Evolutionary conservation across 2,888 invertebrate genomes (phyloP), one percentile per base, ranked within the genome.

Genomic region (Lasioglossum oenotherae): DNA sequence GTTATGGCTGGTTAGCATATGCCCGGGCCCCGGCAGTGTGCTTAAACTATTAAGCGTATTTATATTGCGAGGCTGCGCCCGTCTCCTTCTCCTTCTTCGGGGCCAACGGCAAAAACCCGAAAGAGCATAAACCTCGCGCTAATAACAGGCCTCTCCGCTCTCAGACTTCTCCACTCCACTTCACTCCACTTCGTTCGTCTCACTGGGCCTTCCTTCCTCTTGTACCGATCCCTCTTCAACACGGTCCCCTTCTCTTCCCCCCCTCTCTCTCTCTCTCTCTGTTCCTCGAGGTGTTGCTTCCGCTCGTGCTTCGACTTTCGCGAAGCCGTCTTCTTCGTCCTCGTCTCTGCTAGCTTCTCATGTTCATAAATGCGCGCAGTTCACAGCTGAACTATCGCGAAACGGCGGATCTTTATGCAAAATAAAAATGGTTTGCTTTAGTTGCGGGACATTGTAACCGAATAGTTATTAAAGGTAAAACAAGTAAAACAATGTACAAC

Each of bases 41-140:
- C 94, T 94, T 94, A 94, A 95, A 94, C 94, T 95, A 95, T 95
- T 94, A 95, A 94, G 93, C 93, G 94, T 95, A 95, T 95, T 95
- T 94, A 95, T 95, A 95, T 95, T 94, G 93, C 94, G 93, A 93
- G 91, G 92, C 92, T 93, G 91, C 90, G 92, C 89, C 90, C 93
- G 92, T 93, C 93, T 93, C 91, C 80, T 82, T 85, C 83, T 80
- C 74, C 67, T 74, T 72, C 80, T 79, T 87, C 92, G 92, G 92
- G 89, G 93, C 94, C 94, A 94, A 87, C 90, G 92, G 93, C 94
- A 94, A 94, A 94, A 94, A 94, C 90, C 91, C 93, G 93, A 94
- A 95, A 94, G 94, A 94, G 94, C 94, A 95, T 95, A 95, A 95
- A 95, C 94, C 93, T 94, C 93, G 92, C 92, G 92, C 94, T 95